These are phyloP conservation scores for Babylonia areolata DNA, from an alignment of 1,140 invertebrate species.

Conservation along the genomic window DNA sequence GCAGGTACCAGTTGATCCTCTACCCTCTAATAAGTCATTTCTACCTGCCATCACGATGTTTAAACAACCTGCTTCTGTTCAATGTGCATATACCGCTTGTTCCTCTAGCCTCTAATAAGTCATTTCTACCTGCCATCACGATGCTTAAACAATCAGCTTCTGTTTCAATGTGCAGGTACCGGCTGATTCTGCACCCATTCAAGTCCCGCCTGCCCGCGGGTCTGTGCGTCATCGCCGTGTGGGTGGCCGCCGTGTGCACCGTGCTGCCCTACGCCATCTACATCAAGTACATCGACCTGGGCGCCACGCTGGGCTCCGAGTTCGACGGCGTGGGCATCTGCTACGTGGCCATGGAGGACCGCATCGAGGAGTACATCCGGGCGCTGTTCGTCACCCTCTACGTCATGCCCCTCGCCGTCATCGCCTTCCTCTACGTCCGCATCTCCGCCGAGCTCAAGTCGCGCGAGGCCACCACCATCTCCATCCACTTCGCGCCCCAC, in stretches of 20 bases:
- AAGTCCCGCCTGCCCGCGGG: constrained; percentile 81
- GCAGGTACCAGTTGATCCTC: too few species aligned
- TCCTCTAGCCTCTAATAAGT: neutral
- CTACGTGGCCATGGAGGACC: constrained; percentile 70
- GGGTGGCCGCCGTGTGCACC: constrained; percentile 83
- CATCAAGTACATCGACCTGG: constrained; percentile 83
- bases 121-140: neutral
- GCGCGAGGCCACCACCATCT: constrained; percentile 78
- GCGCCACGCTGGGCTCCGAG: constrained; percentile 75
- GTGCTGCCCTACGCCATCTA: constrained; percentile 86
- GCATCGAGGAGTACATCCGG: constrained; percentile 75
- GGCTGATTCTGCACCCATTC: constrained; percentile 81
- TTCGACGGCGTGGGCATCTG: constrained; percentile 73
- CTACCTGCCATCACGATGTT: neutral
- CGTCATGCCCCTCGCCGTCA: constrained; percentile 81
- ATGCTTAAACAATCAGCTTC: neutral
- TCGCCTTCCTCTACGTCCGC: constrained; percentile 81
- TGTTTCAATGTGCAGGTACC: constrained; percentile 69
- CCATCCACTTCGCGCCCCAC: constrained; percentile 68
- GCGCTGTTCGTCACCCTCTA: constrained; percentile 79
- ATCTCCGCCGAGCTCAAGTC: constrained; percentile 81
- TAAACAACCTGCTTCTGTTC: neutral
- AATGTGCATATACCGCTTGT: neutral
- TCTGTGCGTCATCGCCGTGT: constrained; percentile 83
- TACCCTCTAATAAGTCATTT: neutral